Base-by-base conservation (phyloP, 2,888 invertebrate species). In the Fragum fragum region DNA sequence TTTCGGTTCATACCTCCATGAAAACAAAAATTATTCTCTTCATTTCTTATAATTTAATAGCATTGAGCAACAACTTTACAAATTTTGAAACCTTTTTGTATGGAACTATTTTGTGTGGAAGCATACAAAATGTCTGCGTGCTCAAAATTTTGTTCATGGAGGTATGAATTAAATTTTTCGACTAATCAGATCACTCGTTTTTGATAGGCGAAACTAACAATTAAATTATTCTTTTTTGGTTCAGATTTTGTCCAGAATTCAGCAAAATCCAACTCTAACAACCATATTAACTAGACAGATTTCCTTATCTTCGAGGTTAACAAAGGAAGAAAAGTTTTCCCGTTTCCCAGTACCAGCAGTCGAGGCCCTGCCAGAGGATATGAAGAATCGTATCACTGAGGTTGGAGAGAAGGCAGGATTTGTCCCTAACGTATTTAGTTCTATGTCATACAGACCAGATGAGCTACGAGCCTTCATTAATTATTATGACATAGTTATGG, bases 401-500 rank as follows among this genome's bases (percentile, higher is more conserved):
- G 73, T 86, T 9, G 52, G 83, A 23, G 88, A 88, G 72, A 90
- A 90, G 92, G 66, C 87, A 36, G 90, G 90, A 3, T 93, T 93
- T 77, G 57, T 89, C 16, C 92, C 93, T 16, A 92, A 93, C 87
- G 92, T 92, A 1, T 90, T 91, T 52, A 83, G 81, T 68, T 86
- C 88, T 0, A 55, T 91, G 76, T 83, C 91, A 0, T 87, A 90
- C 76, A 81, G 91, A 76, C 93, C 91, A 21, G 91, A 88, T 57
- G 93, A 92, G 61, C 82, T 91, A 47, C 73, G 90, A 69, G 88
- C 89, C 7, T 93, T 93, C 80, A 79, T 93, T 18, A 70, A 83
- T 23, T 92, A 91, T 72, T 88, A 92, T 77, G 90, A 91, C 80
- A 83, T 83, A 39, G 87, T 92, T 0, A 92, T 93, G 92, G 85